phyloP scores from a whole-genome alignment of 2,888 invertebrate species.

The Meta bourneti region DNA sequence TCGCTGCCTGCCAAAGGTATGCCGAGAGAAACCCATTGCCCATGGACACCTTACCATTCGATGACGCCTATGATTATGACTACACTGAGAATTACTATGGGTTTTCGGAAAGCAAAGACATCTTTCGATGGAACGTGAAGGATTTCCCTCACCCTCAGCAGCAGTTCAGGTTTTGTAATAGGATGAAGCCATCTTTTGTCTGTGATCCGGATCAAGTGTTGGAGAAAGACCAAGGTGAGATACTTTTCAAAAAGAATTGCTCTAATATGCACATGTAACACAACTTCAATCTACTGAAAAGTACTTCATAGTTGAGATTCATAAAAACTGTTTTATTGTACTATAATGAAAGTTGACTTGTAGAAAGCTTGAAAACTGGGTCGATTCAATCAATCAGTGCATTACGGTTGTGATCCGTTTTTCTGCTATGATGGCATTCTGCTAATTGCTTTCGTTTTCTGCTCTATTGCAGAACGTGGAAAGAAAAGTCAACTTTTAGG shows the following conservation, averaged over 20 bases:
- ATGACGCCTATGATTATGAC: constrained; percentile 30
- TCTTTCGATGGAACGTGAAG: constrained; percentile 74
- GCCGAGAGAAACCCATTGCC: constrained; percentile 44
- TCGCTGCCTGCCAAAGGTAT: constrained; percentile 27
- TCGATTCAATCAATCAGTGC: too few species aligned
- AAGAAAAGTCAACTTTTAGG: too few species aligned
- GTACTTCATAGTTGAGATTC: too few species aligned
- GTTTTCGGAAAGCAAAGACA: constrained; percentile 37
- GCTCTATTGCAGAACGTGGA: too few species aligned
- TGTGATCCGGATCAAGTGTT: constrained; percentile 76
- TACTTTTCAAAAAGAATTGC: not conserved
- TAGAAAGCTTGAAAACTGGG: too few species aligned
- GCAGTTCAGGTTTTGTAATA: constrained; percentile 53
- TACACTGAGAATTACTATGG: constrained; percentile 53
- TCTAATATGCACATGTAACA: too few species aligned
- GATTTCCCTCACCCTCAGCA: constrained; percentile 72
- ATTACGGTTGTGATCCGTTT: too few species aligned
- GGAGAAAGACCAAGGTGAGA: constrained; percentile 61
- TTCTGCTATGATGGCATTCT: too few species aligned
- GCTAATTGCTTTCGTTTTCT: too few species aligned
- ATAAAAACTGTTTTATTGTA: too few species aligned
- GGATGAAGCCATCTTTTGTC: constrained; percentile 63
- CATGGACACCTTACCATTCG: constrained; percentile 31
- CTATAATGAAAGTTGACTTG: too few species aligned
- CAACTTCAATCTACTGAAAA: too few species aligned